Evolutionary conservation across 2,113 vertebrate genomes (phyloP).

Genomic region (Chlamydotis undulata): DNA sequence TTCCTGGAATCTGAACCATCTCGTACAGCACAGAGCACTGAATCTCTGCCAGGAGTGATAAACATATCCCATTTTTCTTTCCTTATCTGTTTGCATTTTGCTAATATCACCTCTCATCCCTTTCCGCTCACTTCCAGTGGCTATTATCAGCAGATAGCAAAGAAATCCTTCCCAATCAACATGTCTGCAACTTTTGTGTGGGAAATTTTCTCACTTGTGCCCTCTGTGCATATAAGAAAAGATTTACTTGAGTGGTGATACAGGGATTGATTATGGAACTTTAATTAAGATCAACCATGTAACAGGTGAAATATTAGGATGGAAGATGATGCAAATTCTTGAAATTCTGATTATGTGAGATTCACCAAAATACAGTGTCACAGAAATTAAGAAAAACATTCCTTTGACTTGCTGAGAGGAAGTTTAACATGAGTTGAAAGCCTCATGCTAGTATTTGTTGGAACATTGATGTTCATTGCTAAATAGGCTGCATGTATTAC

Average conservation of each 20-base stretch:
- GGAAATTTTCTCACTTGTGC: not conserved
- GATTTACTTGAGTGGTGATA: not conserved
- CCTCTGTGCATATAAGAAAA: not conserved
- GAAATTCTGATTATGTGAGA: not conserved
- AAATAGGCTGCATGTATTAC: not conserved
- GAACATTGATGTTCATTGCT: not conserved
- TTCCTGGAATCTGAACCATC: constrained; percentile 46
- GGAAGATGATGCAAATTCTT: not conserved
- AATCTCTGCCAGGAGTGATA: constrained; percentile 62
- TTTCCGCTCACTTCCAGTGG: constrained; percentile 47
- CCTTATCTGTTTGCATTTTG: constrained; percentile 68
- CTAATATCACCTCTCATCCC: constrained; percentile 41
- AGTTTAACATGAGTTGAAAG: not conserved
- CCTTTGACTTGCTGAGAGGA: not conserved
- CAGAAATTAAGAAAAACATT: not conserved
- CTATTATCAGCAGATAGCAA: constrained; percentile 61
- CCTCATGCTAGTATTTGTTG: not conserved
- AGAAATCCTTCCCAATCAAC: constrained; percentile 5
- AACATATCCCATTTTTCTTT: constrained; percentile 59
- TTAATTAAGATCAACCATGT: not conserved
- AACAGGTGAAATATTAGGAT: not conserved
- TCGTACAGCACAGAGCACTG: not conserved
- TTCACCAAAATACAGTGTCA: not conserved
- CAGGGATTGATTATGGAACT: not conserved
- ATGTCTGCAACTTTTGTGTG: not conserved